A percentile compares a stretch with the other conserved stretches of the same genome.
phyloP scores from a whole-genome alignment of 2,888 invertebrate genomes.

The Ditula angustiorana region DNA sequence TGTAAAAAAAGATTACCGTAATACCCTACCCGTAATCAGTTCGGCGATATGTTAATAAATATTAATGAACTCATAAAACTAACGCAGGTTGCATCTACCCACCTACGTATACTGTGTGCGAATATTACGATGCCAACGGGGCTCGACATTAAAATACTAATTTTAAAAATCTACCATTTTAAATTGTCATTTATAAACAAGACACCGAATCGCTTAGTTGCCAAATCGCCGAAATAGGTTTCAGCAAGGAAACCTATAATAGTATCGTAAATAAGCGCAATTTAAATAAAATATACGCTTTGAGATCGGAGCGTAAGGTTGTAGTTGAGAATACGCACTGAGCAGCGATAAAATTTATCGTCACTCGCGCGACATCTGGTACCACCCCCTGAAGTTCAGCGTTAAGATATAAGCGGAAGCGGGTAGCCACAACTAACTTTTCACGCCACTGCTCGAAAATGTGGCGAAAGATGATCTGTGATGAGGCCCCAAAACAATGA shows the following conservation, averaged over 20 bases:
- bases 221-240: slow-evolving; percentile 25
- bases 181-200: background rate
- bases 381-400: slow-evolving; percentile 61
- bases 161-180: background rate
- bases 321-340: slow-evolving; percentile 78
- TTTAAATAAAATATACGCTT: slow-evolving; percentile 73
- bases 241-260: slow-evolving; percentile 32
- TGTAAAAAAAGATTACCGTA: slow-evolving; percentile 52
- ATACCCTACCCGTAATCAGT: slow-evolving; percentile 33
- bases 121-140: too few relatives aligned
- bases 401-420: slow-evolving; percentile 43
- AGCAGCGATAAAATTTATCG: slow-evolving; percentile 84
- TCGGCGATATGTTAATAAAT: slow-evolving; percentile 44
- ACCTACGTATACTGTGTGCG: background rate
- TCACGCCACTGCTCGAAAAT: background rate
- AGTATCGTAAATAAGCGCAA: slow-evolving; percentile 45
- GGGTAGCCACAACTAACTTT: background rate
- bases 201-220: slow-evolving; percentile 13
- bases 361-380: slow-evolving; percentile 83
- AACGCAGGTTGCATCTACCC: background rate
- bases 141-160: too few relatives aligned
- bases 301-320: slow-evolving; percentile 76
- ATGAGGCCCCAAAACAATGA: too few relatives aligned
- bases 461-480: too few relatives aligned
- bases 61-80: slow-evolving; percentile 54